Evolutionary conservation across 2,797 vertebrate genomes (phyloP).

Genomic region (Chiloscyllium punctatum): DNA sequence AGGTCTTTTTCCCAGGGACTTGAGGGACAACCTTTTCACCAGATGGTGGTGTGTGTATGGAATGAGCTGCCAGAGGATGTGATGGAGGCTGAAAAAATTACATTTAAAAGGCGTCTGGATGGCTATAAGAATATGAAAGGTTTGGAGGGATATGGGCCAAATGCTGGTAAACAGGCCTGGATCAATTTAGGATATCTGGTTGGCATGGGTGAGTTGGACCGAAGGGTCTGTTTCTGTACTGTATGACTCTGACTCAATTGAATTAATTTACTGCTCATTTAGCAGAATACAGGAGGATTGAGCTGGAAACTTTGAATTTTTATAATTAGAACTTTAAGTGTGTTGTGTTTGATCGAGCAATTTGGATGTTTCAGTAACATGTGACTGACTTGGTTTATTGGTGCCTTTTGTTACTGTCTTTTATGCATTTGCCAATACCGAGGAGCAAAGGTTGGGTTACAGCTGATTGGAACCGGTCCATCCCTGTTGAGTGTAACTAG

Average conservation of each 20-base stretch:
- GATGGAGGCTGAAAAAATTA: too few species aligned
- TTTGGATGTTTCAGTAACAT: neutral
- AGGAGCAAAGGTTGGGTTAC: neutral
- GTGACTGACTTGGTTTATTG: neutral
- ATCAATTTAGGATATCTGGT: too few species aligned
- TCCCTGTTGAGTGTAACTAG: neutral
- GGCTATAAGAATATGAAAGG: too few species aligned
- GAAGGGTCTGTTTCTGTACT: too few species aligned
- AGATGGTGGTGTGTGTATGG: too few species aligned
- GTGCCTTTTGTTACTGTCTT: neutral
- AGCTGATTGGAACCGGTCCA: neutral
- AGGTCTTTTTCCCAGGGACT: too few species aligned
- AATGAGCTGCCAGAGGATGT: too few species aligned
- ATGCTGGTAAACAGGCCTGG: too few species aligned
- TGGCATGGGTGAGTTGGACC: too few species aligned
- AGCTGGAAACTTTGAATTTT: neutral
- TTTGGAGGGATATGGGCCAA: too few species aligned
- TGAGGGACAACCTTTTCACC: too few species aligned
- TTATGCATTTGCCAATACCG: neutral
- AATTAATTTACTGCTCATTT: neutral
- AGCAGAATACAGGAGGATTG: neutral
- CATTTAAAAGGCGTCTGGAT: too few species aligned
- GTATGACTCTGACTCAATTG: neutral
- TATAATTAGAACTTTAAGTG: neutral
- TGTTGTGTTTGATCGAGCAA: neutral